These are phyloP conservation scores for Ericerus pela DNA, from an alignment of 1,140 invertebrate species.

Conservation along the genomic window DNA sequence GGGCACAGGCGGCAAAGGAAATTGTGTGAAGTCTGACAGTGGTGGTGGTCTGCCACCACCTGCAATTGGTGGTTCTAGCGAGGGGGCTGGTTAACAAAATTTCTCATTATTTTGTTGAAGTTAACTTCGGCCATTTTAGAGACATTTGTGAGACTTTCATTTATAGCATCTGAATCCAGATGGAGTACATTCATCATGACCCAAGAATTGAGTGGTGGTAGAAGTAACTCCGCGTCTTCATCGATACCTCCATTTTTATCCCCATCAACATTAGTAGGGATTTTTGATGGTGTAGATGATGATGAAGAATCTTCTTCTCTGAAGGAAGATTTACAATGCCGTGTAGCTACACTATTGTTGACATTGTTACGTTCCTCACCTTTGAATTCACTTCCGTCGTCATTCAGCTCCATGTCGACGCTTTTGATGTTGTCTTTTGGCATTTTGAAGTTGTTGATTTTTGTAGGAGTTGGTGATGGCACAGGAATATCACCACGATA, in stretches of 20 bases:
- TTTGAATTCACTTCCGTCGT: constrained; percentile 38
- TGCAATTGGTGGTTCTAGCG: not conserved
- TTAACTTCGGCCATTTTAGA: too few species aligned
- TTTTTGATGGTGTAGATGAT: too few species aligned
- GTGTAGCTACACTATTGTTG: not conserved
- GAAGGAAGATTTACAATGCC: not conserved
- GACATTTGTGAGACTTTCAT: too few species aligned
- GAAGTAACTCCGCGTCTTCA: not conserved
- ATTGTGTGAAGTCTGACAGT: not conserved
- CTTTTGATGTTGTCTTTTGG: constrained; percentile 42
- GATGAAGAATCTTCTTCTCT: not conserved
- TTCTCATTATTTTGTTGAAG: not conserved
- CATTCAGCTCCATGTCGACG: constrained; percentile 56
- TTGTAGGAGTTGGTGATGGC: constrained; percentile 16
- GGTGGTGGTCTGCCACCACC: not conserved
- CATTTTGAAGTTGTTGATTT: not conserved
- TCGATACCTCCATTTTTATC: too few species aligned
- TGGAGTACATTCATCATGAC: not conserved
- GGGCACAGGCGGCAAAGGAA: constrained; percentile 2
- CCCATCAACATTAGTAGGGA: too few species aligned
- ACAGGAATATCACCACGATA: constrained; percentile 22
- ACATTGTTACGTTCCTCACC: not conserved
- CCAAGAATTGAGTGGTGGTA: not conserved
- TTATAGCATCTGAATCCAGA: too few species aligned
- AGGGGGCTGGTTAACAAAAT: not conserved